phyloP scores from a whole-genome alignment of 1,140 invertebrate genomes.

The Drosophila prosaltans region DNA sequence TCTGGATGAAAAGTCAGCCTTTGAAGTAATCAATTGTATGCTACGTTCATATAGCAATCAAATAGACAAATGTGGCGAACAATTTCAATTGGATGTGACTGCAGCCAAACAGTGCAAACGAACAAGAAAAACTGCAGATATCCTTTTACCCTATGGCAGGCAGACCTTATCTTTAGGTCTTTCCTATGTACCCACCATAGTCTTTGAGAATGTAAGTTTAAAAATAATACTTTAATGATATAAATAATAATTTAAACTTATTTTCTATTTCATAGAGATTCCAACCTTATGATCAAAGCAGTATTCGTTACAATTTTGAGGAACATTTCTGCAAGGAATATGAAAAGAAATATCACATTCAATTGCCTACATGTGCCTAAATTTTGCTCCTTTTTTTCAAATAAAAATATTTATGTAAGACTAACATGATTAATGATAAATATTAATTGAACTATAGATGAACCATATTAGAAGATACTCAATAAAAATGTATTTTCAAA shows the following conservation, averaged over 20 bases:
- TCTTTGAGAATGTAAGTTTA: slow-evolving; percentile 70
- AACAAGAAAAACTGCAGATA: slow-evolving; percentile 52
- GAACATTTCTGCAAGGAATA: slow-evolving; percentile 62
- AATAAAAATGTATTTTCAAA: too few relatives aligned
- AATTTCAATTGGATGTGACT: slow-evolving; percentile 52
- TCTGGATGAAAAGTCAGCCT: slow-evolving; percentile 40
- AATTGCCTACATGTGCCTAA: slow-evolving; percentile 48
- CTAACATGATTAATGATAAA: too few relatives aligned
- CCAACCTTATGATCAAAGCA: slow-evolving; percentile 61
- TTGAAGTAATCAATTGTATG: slow-evolving; percentile 72
- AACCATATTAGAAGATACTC: too few relatives aligned
- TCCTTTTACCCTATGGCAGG: slow-evolving; percentile 67
- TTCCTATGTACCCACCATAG: slow-evolving; percentile 77
- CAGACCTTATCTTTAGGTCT: slow-evolving; percentile 59
- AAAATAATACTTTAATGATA: neutral
- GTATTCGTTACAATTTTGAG: slow-evolving; percentile 70
- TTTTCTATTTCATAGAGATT: slow-evolving; percentile 45
- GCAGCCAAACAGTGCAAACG: slow-evolving; percentile 58
- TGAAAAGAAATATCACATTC: slow-evolving; percentile 51
- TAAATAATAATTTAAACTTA: neutral
- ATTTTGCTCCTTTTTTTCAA: neutral
- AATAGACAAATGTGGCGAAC: slow-evolving; percentile 55
- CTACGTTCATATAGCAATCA: slow-evolving; percentile 53
- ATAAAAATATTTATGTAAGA: neutral
- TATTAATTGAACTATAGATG: too few relatives aligned